These are phyloP conservation scores for Scyliorhinus canicula DNA, from an alignment of 2,797 vertebrate genomes.

Conservation along the genomic window DNA sequence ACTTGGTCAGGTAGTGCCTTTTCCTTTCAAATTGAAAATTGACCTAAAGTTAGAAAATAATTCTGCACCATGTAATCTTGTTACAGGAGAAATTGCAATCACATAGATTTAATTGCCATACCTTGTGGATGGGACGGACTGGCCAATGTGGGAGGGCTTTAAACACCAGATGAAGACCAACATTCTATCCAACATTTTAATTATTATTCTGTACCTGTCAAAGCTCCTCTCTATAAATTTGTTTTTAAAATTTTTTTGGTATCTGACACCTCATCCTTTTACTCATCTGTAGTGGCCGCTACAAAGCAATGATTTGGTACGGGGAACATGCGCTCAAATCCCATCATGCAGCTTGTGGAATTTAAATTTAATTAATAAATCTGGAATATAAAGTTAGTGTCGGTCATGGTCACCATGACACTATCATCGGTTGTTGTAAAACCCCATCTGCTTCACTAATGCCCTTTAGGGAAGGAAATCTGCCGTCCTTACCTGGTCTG, in stretches of 20 bases:
- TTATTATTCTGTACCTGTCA: not conserved
- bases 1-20: constrained; percentile 72
- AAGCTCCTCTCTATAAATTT: not conserved
- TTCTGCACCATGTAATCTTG: too few species aligned
- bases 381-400: too few species aligned
- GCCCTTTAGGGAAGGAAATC: too few species aligned
- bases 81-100: not conserved
- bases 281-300: not conserved
- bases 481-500: too few species aligned
- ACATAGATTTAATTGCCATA: not conserved
- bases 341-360: too few species aligned
- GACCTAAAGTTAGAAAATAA: not conserved
- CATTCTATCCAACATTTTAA: not conserved
- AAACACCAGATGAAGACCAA: too few species aligned
- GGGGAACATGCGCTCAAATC: too few species aligned
- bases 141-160: not conserved
- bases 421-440: too few species aligned
- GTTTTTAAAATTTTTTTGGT: not conserved
- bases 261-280: too few species aligned
- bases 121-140: not conserved
- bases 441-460: too few species aligned
- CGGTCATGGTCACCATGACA: too few species aligned
- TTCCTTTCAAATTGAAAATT: not conserved
- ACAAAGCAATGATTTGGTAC: not conserved
- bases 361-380: too few species aligned